Evolutionary conservation across 2,113 vertebrate genomes (phyloP), one percentile per base, ranked within the genome.

Genomic region (Poeciliopsis occidentalis): DNA sequence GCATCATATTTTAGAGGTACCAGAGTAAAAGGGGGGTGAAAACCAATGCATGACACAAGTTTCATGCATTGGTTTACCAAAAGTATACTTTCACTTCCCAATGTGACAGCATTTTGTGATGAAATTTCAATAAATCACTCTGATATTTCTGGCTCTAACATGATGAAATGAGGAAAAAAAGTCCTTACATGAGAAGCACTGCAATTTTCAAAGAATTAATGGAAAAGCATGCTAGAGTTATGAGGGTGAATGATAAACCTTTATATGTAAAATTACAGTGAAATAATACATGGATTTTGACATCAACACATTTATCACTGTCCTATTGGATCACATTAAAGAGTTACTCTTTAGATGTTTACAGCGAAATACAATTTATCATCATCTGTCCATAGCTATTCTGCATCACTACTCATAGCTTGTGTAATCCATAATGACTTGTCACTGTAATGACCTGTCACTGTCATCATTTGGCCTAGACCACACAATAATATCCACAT

Each of bases 401-500:
- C 78, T 68, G 73, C 80, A 81, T 78, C 63, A 79, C 67, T 41
- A 51, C 75, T 73, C 71, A 39, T 68, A 65, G 77, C 67, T 63
- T 57, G 51, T 57, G 24, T n/a, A 57, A 57, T 57, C 19, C n/a
- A 19, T 57, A 57, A 57, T 57, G 51, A 57, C 51, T 57, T 57
- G 51, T 57, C 51, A 78, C 81, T 72, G 67, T 2, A 8, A 70
- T 75, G 83, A 89, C 83, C 86, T 68, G 57, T 84, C 26, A 8
- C 79, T 75, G 73, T 84, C 81, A 90, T 83, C 71, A 67, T 88
- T 88, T 68, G 71, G 76, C 76, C 79, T 68, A 37, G 87, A 87
- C 81, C 87, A 84, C 67, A 81, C 82, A 67, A 39, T 37, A 31
- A 75, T 72, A 82, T 77, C 74, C 62, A 69, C 70, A 63, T 65